Evolutionary conservation across 2,888 invertebrate species (phyloP).

Genomic region (Drosophila histrio): DNA sequence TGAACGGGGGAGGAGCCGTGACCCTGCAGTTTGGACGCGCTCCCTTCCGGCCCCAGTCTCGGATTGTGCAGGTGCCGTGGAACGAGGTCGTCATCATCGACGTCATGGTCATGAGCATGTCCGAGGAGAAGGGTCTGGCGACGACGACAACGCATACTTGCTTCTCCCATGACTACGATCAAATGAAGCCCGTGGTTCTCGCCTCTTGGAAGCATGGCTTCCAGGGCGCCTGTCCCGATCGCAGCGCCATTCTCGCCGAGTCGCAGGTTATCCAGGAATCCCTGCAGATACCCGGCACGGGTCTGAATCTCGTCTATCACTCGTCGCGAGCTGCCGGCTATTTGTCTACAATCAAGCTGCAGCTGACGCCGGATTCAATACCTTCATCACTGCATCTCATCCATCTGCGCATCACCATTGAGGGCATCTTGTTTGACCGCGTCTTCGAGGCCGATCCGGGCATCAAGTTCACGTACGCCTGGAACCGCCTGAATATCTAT

Average conservation of each 20-base stretch:
- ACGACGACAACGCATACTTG: constrained; percentile 91
- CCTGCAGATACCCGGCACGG: constrained; percentile 96
- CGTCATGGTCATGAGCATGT: constrained; percentile 91
- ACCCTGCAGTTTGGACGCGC: constrained; percentile 96
- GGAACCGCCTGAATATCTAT: constrained; percentile 98
- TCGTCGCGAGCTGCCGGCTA: constrained; percentile 97
- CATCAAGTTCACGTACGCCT: constrained; percentile 98
- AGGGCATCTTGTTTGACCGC: constrained; percentile 96
- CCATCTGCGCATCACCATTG: constrained; percentile 95
- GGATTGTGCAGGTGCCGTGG: constrained; percentile 97
- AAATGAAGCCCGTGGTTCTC: constrained; percentile 96
- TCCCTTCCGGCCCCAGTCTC: constrained; percentile 94
- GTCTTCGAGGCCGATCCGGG: constrained; percentile 98
- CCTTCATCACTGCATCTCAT: constrained; percentile 93
- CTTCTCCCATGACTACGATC: constrained; percentile 94
- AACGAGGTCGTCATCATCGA: constrained; percentile 98
- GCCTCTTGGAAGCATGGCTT: constrained; percentile 98
- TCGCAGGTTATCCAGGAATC: constrained; percentile 98
- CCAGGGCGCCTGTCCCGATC: constrained; percentile 97
- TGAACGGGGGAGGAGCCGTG: constrained; percentile 99
- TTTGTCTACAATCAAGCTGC: constrained; percentile 95
- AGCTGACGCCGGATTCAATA: constrained; percentile 93
- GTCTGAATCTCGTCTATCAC: constrained; percentile 97
- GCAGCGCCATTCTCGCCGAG: constrained; percentile 94
- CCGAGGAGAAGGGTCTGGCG: constrained; percentile 90